phyloP scores from a whole-genome alignment of 1,140 invertebrate genomes.

The Yoshiicerus persimilis region DNA sequence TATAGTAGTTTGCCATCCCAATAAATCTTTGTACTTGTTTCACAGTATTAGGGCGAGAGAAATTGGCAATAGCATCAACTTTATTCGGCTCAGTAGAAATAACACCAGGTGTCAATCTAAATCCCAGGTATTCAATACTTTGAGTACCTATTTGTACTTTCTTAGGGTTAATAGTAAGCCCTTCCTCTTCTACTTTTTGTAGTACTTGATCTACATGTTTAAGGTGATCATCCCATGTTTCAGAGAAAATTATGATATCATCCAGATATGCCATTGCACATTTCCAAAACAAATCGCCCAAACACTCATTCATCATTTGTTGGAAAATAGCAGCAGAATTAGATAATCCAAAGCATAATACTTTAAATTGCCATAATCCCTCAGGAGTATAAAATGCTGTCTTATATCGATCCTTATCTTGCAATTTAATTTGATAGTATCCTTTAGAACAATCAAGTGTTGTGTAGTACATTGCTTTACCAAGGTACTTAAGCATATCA shows the following conservation, averaged over 20 bases:
- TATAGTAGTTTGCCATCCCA: not conserved
- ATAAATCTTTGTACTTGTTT: not conserved
- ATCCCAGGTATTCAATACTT: slow-evolving; percentile 45
- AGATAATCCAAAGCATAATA: slow-evolving; percentile 54
- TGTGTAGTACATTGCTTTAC: slow-evolving; percentile 50
- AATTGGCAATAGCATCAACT: slow-evolving; percentile 37
- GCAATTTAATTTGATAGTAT: slow-evolving; percentile 54
- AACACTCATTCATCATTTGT: slow-evolving; percentile 52
- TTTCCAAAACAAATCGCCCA: slow-evolving; percentile 50
- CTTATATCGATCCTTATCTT: slow-evolving; percentile 48
- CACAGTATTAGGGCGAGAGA: not conserved
- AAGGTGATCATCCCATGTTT: slow-evolving; percentile 52
- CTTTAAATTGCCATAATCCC: slow-evolving; percentile 50
- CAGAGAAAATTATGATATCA: slow-evolving; percentile 55
- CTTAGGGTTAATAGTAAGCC: slow-evolving; percentile 43
- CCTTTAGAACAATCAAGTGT: slow-evolving; percentile 53
- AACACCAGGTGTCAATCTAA: slow-evolving; percentile 26
- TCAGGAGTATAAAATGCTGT: slow-evolving; percentile 51
- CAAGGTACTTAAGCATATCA: slow-evolving; percentile 51
- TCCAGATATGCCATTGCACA: slow-evolving; percentile 55
- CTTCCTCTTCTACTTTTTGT: not conserved
- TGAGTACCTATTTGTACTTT: slow-evolving; percentile 4
- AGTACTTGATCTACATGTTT: slow-evolving; percentile 51
- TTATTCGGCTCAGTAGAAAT: slow-evolving; percentile 49
- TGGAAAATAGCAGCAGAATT: slow-evolving; percentile 56